A percentile compares a stretch with the other conserved stretches of the same genome.
These are phyloP conservation scores for Drosophila virilis DNA, from an alignment of 1,140 invertebrate genomes.

Conservation along the genomic window DNA sequence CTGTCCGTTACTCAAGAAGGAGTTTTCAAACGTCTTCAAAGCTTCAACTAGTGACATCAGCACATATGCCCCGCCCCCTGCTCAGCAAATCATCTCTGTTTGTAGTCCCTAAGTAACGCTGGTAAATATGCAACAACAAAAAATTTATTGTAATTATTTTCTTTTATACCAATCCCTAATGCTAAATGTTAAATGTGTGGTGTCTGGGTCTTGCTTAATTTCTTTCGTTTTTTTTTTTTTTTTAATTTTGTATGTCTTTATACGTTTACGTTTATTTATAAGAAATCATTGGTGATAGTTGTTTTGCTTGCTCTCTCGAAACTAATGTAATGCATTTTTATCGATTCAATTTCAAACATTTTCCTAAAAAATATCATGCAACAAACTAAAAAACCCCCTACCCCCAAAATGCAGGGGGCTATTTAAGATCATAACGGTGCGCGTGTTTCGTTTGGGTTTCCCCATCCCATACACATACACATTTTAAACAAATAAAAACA, in stretches of 20 bases:
- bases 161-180: slow-evolving; percentile 23
- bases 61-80: slow-evolving; percentile 8
- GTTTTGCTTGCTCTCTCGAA: slow-evolving; percentile 60
- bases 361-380: slow-evolving; percentile 30
- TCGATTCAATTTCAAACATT: slow-evolving; percentile 29
- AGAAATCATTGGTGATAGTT: slow-evolving; percentile 75
- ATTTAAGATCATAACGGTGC: slow-evolving; percentile 54
- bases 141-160: slow-evolving; percentile 33
- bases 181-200: slow-evolving; percentile 69
- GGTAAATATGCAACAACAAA: slow-evolving; percentile 75
- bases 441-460: slow-evolving; percentile 68
- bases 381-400: slow-evolving; percentile 61
- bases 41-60: neutral
- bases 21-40: neutral
- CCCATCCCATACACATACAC: slow-evolving; percentile 20
- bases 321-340: slow-evolving; percentile 56
- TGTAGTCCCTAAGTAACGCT: slow-evolving; percentile 75
- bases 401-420: slow-evolving; percentile 22
- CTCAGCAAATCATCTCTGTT: slow-evolving; percentile 46
- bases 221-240: slow-evolving; percentile 34
- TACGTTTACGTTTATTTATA: slow-evolving; percentile 49
- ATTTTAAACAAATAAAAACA: slow-evolving; percentile 37
- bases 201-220: slow-evolving; percentile 75
- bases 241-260: slow-evolving; percentile 36
- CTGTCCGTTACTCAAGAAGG: slow-evolving; percentile 3